Percentiles rank a stretch among this genome's conserved stretches.
Evolutionary conservation across 2,888 invertebrate genomes (phyloP).

Genomic region (Hipparchia sbordonii): DNA sequence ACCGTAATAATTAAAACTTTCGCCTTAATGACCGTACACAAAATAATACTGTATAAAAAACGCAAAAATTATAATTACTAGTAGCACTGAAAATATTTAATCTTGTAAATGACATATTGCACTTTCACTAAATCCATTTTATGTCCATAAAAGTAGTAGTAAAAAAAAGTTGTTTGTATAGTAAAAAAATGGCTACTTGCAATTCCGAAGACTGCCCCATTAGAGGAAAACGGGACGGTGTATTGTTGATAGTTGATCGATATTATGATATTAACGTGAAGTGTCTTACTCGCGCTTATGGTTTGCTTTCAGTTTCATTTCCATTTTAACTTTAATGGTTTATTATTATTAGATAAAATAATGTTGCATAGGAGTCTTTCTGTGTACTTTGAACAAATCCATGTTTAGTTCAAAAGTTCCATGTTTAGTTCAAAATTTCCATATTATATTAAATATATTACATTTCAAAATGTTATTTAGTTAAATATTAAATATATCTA

Average conservation of each 20-base stretch:
- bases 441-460: neutral
- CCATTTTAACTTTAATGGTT: slow-evolving; percentile 33
- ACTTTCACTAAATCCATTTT: slow-evolving; percentile 16
- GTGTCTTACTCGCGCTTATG: slow-evolving; percentile 41
- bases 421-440: neutral
- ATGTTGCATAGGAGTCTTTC: slow-evolving; percentile 36
- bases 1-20: too few species aligned
- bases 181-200: slow-evolving; percentile 9
- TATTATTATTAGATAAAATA: slow-evolving; percentile 25
- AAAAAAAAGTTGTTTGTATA: slow-evolving; percentile 22
- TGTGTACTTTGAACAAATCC: neutral
- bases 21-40: too few species aligned
- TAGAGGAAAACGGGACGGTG: neutral
- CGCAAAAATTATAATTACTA: too few species aligned
- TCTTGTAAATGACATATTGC: slow-evolving; percentile 1
- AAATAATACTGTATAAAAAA: too few species aligned
- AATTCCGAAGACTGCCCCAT: slow-evolving; percentile 18
- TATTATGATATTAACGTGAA: slow-evolving; percentile 35
- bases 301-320: slow-evolving; percentile 35
- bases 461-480: too few species aligned
- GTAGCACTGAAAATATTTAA: neutral
- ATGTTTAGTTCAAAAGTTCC: neutral
- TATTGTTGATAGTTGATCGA: slow-evolving; percentile 30
- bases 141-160: slow-evolving; percentile 8
- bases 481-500: too few species aligned